Evolutionary conservation across 2,888 invertebrate species (phyloP).

Genomic region (Scelioninae gen. 2): DNA sequence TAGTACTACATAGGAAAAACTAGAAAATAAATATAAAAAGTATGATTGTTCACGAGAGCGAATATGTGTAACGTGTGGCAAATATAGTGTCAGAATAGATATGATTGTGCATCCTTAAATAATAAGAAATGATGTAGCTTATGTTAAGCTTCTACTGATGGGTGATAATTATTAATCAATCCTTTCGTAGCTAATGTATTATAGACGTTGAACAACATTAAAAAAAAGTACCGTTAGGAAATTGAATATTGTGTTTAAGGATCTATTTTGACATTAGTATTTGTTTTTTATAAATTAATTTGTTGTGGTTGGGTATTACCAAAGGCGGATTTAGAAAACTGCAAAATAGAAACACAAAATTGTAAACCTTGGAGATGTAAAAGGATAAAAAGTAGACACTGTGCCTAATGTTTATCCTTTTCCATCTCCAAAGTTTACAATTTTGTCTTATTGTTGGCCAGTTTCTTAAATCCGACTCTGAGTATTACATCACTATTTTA

Average conservation of each 20-base stretch:
- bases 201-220: no score
- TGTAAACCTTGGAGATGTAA: no score
- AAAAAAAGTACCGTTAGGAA: slow-evolving; percentile 7
- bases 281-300: slow-evolving; percentile 8
- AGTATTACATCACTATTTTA: no score
- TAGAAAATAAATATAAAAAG: slow-evolving; percentile 20
- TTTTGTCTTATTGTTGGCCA: no score
- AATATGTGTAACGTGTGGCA: not conserved
- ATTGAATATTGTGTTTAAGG: slow-evolving; percentile 8
- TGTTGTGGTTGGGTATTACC: slow-evolving; percentile 23
- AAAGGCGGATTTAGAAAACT: no score
- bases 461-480: no score
- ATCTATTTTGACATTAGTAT: slow-evolving; percentile 32
- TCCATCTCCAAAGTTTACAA: no score
- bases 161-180: slow-evolving; percentile 15
- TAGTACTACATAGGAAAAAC: slow-evolving; percentile 37
- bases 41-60: slow-evolving; percentile 4
- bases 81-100: slow-evolving; percentile 32
- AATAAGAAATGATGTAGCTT: slow-evolving; percentile 39
- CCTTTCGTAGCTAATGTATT: slow-evolving; percentile 13
- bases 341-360: no score
- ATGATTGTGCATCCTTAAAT: slow-evolving; percentile 11
- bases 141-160: slow-evolving; percentile 45
- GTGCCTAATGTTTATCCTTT: no score
- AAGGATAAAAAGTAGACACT: no score